Percentiles rank a stretch among this genome's conserved stretches.
phyloP scores from a whole-genome alignment of 2,888 invertebrate genomes.

The Linnaemya tessellans region DNA sequence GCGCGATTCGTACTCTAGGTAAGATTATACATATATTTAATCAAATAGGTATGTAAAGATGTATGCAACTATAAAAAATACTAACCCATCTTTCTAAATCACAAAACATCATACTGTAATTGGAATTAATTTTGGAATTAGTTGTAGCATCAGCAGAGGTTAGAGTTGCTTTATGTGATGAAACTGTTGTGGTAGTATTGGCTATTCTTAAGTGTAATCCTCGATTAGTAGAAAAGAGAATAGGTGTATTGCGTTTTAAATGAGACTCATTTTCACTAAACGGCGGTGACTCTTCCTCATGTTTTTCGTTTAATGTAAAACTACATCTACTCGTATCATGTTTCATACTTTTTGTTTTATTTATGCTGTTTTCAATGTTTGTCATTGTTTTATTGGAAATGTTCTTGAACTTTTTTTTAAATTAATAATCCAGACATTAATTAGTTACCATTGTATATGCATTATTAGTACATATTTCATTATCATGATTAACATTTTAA shows the following conservation, averaged over 20 bases:
- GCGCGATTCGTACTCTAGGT: conserved; percentile 79
- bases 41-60: no score
- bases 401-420: conserved; percentile 7
- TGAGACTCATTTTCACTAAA: conserved; percentile 36
- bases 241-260: conserved; percentile 77
- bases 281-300: conserved; percentile 11
- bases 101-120: conserved; percentile 77
- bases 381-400: conserved; percentile 20
- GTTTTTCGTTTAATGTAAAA: conserved; percentile 40
- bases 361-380: conserved; percentile 30
- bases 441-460: neutral
- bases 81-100: conserved; percentile 79
- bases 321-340: conserved; percentile 25
- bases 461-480: neutral
- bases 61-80: conserved; percentile 26
- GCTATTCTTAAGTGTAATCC: conserved; percentile 79
- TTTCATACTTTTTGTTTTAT: conserved; percentile 28
- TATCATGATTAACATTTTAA: neutral
- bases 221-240: conserved; percentile 81
- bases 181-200: conserved; percentile 42
- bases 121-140: conserved; percentile 30
- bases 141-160: neutral
- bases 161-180: neutral
- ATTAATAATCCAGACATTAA: neutral
- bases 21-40: neutral